Evolutionary conservation across 2,797 vertebrate genomes (phyloP), one percentile per base, ranked within the genome.

Genomic region (Atherinosoma microstoma): DNA sequence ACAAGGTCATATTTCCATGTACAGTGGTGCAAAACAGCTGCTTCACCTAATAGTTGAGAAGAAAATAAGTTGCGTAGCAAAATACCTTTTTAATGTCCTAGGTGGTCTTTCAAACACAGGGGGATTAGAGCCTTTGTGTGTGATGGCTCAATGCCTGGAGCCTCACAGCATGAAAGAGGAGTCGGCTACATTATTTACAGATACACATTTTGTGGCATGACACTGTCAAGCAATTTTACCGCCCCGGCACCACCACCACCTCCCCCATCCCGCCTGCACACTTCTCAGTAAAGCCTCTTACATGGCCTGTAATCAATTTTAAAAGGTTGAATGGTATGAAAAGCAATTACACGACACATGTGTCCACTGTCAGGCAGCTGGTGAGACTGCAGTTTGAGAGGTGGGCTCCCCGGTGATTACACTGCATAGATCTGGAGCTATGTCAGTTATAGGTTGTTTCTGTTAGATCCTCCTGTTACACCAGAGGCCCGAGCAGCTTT

Each of bases 391-490:
- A 73, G 80, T 74, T 90, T 73, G 84, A 84, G 84, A 84, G 83
- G 79, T 78, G 69, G 70, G 70, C 83, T 90, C 83, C 84, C 80
- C 72, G 70, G 91, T 91, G 93, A 93, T 92, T 90, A 90, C 84
- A 87, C 75, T 73, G 84, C 85, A 84, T 75, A 85, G 89, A 93
- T 92, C 87, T 90, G 78, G 76, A 86, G 87, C 78, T 62, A 67
- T 89, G 86, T 89, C 89, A 91, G 88, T 89, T 89, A 80, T 84
- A 81, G 83, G 84, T 84, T 86, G 87, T 89, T 85, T 84, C 89
- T 85, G 88, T 87, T 80, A 83, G 88, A 89, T 89, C 83, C 78
- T 90, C 79, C 72, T 68, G 84, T 83, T 89, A 49, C 83, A 87
- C 87, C 78, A 83, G 82, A 80, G 89, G 82, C 81, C 73, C 67